Evolutionary conservation across 2,113 vertebrate genomes (phyloP), one percentile per base, ranked within the genome.

Genomic region (Cyanoderma ruficeps): DNA sequence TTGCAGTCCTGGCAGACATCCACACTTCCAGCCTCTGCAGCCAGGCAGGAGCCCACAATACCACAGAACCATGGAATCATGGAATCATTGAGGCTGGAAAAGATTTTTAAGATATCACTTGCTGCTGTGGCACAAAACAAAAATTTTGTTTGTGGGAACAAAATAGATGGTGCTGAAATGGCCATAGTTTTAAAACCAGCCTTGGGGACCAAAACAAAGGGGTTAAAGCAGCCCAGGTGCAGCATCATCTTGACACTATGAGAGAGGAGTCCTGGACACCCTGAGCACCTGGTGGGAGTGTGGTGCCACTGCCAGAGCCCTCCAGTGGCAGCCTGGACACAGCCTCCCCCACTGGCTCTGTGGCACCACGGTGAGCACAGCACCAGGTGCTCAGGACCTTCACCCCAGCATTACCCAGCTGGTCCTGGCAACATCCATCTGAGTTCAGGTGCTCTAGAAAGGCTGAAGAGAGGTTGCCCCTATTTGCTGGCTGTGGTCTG

Each of bases 201-300:
- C 71, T 59, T 46, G 39, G 27, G 63, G 17, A 79, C 17, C 16
- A 83, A 88, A 79, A 14, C 8, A 19, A 61, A 72, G 59, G 63
- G 27, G 19, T 39, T 8, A 46, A 53, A 72, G 55, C 28, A 59
- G 52, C 56, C 60, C 19, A 7, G 22, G 35, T 46, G 78, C 52
- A 42, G 33, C 13, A 53, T 35, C 5, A 1, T 60, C 44, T 78
- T 63, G 31, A 15, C 15, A 35, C 23, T 17, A 22, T 35, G 68
- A 63, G 41, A 39, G 49, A 74, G 52, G 42, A 71, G 10, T 46
- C 17, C 10, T 10, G 41, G 44, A 21, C 20, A 52, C 14, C 16
- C 55, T 13, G 15, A 67, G 56, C 79, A 47, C 3, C 2, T 1
- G 5, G 37, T 0, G 0, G 18, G 46, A 52, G 33, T 3, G 4